A percentile compares a stretch with the other conserved stretches of the same genome.
phyloP scores from a whole-genome alignment of 2,797 vertebrate species.

The Gymnodraco acuticeps region DNA sequence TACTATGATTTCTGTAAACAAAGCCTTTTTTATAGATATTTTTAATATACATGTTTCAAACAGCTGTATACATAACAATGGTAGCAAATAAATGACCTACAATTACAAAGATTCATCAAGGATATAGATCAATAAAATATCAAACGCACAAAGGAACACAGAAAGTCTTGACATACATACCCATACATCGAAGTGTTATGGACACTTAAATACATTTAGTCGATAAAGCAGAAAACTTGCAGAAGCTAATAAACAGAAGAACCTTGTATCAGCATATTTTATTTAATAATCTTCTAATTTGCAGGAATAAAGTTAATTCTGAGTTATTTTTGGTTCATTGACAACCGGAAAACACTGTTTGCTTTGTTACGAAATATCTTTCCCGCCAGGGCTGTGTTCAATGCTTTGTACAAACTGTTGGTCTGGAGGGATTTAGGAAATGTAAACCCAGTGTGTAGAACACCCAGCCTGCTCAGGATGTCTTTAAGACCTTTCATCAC shows the following conservation, averaged over 20 bases:
- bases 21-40: background rate
- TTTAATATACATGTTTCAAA: background rate
- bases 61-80: background rate
- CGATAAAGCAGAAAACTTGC: background rate
- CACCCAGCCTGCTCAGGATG: constrained; percentile 12
- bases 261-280: background rate
- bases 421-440: constrained; percentile 38
- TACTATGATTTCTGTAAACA: background rate
- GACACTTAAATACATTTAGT: background rate
- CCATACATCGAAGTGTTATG: background rate
- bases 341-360: constrained; percentile 6
- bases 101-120: background rate
- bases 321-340: constrained; percentile 19
- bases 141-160: background rate
- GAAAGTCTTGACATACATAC: background rate
- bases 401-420: background rate
- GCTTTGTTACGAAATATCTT: background rate
- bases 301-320: constrained; percentile 12
- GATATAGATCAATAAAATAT: background rate
- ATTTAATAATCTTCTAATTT: constrained; percentile 18
- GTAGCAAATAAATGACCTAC: background rate
- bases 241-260: constrained; percentile 1
- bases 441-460: constrained; percentile 49
- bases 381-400: background rate
- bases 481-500: constrained; percentile 21